phyloP scores from a whole-genome alignment of 1,140 invertebrate species.

The Drosophila virilis region DNA sequence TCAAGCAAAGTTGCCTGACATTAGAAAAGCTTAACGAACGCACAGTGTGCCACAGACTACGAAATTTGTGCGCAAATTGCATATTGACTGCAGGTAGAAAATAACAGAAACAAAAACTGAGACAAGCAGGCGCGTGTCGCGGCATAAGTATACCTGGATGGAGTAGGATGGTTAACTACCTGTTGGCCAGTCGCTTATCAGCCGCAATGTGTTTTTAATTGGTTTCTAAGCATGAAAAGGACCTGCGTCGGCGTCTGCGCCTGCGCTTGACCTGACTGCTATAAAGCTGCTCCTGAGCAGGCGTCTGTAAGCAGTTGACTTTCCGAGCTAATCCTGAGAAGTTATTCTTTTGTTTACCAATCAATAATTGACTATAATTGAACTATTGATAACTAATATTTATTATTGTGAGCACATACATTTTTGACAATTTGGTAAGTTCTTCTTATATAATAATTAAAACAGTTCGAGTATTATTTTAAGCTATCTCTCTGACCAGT shows the following conservation, averaged over 20 bases:
- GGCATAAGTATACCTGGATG: too few species aligned
- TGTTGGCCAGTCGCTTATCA: constrained; percentile 35
- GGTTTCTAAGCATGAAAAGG: constrained; percentile 27
- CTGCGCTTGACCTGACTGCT: neutral
- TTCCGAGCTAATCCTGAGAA: constrained; percentile 5
- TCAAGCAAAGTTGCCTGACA: constrained; percentile 11
- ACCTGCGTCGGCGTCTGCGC: neutral
- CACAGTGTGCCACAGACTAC: constrained; percentile 13
- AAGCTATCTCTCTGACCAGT: too few species aligned
- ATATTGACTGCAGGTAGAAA: neutral
- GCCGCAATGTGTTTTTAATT: constrained; percentile 68
- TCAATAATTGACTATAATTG: too few species aligned
- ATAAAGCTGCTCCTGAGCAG: constrained; percentile 33
- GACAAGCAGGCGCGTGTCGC: constrained; percentile 56
- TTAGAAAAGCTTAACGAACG: constrained; percentile 42
- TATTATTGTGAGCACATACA: too few species aligned
- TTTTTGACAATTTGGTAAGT: neutral
- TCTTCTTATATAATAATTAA: too few species aligned
- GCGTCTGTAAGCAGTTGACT: constrained; percentile 48
- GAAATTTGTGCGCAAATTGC: neutral
- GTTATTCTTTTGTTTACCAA: constrained; percentile 11
- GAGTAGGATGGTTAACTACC: constrained; percentile 25
- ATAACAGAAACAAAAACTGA: neutral
- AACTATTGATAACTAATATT: too few species aligned
- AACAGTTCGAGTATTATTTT: too few species aligned